Conservation (phyloP, 2,113 vertebrate species). For the Pangasianodon gigas region DNA sequence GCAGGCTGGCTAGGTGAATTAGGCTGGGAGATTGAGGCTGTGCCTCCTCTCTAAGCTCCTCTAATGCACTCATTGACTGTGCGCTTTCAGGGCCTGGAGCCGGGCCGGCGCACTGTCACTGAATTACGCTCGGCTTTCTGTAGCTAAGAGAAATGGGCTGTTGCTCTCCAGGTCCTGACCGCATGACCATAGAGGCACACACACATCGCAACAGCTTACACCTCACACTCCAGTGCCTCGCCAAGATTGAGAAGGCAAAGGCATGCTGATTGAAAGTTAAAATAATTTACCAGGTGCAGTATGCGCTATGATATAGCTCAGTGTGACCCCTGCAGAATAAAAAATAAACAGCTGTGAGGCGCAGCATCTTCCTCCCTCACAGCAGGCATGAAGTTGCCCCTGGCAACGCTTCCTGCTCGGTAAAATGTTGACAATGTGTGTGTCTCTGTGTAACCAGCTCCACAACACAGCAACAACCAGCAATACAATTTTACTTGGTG, state of each 20-base stretch:
- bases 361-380: not conserved
- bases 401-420: slow-evolving; percentile 34
- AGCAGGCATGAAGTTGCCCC: slow-evolving; percentile 32
- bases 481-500: not conserved
- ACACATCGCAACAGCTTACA: slow-evolving; percentile 3
- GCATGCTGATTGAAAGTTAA: slow-evolving; percentile 56
- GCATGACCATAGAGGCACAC: slow-evolving; percentile 19
- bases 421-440: not conserved
- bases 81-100: slow-evolving; percentile 62
- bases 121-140: slow-evolving; percentile 62
- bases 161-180: slow-evolving; percentile 41
- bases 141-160: slow-evolving; percentile 51
- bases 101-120: slow-evolving; percentile 63
- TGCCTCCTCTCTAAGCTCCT: slow-evolving; percentile 52
- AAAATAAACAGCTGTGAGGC: slow-evolving; percentile 45
- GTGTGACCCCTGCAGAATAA: slow-evolving; percentile 39
- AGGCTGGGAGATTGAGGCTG: slow-evolving; percentile 75
- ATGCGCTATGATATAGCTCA: slow-evolving; percentile 25
- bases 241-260: slow-evolving; percentile 43
- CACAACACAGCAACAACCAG: too few species aligned
- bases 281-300: slow-evolving; percentile 41
- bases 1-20: slow-evolving; percentile 66
- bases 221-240: slow-evolving; percentile 35
- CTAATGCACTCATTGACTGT: slow-evolving; percentile 60
- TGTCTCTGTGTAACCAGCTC: not conserved